phyloP scores from a whole-genome alignment of 2,888 invertebrate genomes.

The Adelphocoris suturalis region DNA sequence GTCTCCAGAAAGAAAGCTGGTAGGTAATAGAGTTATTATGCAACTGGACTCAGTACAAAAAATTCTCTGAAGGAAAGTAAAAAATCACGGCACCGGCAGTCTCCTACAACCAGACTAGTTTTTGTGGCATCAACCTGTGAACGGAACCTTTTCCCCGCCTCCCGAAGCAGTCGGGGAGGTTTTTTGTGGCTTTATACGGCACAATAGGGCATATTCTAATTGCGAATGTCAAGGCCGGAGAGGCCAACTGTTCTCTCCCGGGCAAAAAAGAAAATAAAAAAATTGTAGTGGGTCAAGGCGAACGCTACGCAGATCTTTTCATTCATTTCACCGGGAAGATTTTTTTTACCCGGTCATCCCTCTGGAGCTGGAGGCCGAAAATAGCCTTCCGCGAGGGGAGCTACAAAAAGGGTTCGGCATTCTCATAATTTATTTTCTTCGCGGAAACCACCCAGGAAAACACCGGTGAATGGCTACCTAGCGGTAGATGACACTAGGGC shows the following conservation, averaged over 20 bases:
- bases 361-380: background rate
- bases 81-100: slow-evolving; percentile 20
- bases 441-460: too few species aligned
- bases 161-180: background rate
- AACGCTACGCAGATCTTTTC: slow-evolving; percentile 44
- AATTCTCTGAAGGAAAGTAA: background rate
- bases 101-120: slow-evolving; percentile 56
- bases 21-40: slow-evolving; percentile 65
- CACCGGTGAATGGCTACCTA: too few species aligned
- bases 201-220: slow-evolving; percentile 67
- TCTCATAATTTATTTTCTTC: too few species aligned
- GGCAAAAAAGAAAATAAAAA: slow-evolving; percentile 23
- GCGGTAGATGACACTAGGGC: too few species aligned
- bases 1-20: slow-evolving; percentile 12
- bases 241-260: background rate
- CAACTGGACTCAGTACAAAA: slow-evolving; percentile 59
- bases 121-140: slow-evolving; percentile 38
- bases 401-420: background rate
- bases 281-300: slow-evolving; percentile 56
- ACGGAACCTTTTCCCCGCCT: slow-evolving; percentile 59
- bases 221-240: slow-evolving; percentile 68
- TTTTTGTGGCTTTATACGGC: slow-evolving; percentile 44
- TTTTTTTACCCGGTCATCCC: background rate
- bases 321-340: slow-evolving; percentile 51
- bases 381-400: background rate